Percentiles rank a stretch among this genome's conserved stretches.
Conservation (phyloP, 1,140 invertebrate genomes). For the Teleogryllus occipitalis region DNA sequence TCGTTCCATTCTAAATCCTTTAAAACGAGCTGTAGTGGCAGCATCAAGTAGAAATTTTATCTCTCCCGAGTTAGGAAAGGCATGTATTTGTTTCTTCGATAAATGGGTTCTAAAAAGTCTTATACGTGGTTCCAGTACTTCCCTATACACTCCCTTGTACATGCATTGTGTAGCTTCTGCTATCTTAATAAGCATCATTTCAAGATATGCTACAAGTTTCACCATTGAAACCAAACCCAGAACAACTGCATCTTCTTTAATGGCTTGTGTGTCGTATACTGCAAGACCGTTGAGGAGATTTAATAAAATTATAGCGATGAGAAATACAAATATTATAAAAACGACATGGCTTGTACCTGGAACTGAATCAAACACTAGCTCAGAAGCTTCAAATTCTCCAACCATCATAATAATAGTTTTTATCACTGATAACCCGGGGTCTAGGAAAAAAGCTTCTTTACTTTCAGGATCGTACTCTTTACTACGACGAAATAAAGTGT, state of each 20-base stretch:
- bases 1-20: background rate
- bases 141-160: background rate
- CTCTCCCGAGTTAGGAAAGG: background rate
- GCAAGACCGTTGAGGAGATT: conserved; percentile 74
- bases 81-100: background rate
- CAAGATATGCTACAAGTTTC: conserved; percentile 12
- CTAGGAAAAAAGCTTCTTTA: conserved; percentile 38
- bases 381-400: conserved; percentile 68
- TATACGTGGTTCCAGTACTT: background rate
- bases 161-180: background rate
- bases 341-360: conserved; percentile 59
- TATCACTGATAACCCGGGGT: conserved; percentile 57
- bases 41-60: background rate
- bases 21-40: background rate
- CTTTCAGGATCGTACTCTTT: conserved; percentile 22
- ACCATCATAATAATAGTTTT: conserved; percentile 78
- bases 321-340: conserved; percentile 68
- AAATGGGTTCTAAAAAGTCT: background rate
- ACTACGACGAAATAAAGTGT: conserved; percentile 51
- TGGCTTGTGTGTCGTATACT: conserved; percentile 67
- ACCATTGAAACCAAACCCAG: conserved; percentile 39
- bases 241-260: conserved; percentile 65
- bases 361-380: conserved; percentile 60
- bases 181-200: conserved; percentile 13
- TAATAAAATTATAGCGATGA: conserved; percentile 69